Base-by-base conservation (phyloP, 2,797 vertebrate species). In the Microhierax caerulescens region DNA sequence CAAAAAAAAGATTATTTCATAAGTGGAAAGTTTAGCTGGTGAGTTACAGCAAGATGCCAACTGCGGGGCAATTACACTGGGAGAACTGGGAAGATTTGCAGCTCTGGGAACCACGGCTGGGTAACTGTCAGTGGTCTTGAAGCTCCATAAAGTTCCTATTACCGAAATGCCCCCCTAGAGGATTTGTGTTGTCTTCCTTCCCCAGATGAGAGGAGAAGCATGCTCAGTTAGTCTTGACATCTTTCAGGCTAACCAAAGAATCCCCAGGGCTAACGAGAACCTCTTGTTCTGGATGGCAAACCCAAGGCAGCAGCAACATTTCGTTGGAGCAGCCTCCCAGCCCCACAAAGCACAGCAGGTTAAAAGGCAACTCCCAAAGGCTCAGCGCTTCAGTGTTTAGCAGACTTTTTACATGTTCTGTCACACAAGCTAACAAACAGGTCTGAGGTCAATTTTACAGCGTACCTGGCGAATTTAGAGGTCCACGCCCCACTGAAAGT, bases 281-380 rank as follows among this genome's bases (percentile, higher is more conserved):
- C 23, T 78, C 61, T 70, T 39, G 21, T 2, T 80, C 61, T 45
- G 27, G 20, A 60, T 0, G 16, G 60, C 53, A 75, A 68, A 32
- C 3, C 10, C 32, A 45, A 28, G 0, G 0, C 57, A 24, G 0
- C 57, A 24, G 0, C 16, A 30, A 28, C 5, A 0, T 57, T 83
- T 57, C 6, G 27, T 84, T 72, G 73, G 20, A 72, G 53, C 32
- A 37, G 41, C 27, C 8, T 64, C 51, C 77, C 54, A n/a, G 34
- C 2, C 14, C 32, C 4, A 1, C 2, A 11, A 68, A 47, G 61
- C 3, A 1, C 14, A 23, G 79, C 14, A 57, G 67, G 34, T 45
- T 17, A 53, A 67, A 54, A 73, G 25, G 39, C 80, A 51, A 9
- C 43, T 70, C 17, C 2, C 43, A 20, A 69, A 53, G 15, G 32